These are phyloP conservation scores for Ictalurus punctatus DNA, from an alignment of 2,113 vertebrate genomes.

Conservation along the genomic window DNA sequence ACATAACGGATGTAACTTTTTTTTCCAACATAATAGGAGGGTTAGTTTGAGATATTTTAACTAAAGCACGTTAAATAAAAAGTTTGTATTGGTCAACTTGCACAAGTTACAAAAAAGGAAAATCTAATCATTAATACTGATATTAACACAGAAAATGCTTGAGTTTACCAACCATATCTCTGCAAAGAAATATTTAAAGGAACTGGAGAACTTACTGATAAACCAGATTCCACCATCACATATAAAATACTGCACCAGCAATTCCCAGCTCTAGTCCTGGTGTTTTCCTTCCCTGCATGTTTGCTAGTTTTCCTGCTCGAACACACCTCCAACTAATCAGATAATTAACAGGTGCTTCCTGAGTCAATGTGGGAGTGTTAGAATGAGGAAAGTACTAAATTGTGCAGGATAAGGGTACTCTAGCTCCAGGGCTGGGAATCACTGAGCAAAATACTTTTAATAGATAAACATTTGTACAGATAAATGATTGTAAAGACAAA, in stretches of 20 bases:
- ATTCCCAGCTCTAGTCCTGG: neutral
- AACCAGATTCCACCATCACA: neutral
- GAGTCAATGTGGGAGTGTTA: neutral
- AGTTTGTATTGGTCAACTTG: neutral
- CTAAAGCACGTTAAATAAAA: slow-evolving; percentile 1
- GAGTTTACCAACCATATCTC: neutral
- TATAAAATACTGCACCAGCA: neutral
- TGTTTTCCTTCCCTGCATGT: neutral
- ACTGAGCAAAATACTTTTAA: slow-evolving; percentile 4
- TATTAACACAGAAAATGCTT: slow-evolving; percentile 9
- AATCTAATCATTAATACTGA: slow-evolving; percentile 25
- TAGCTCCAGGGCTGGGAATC: neutral
- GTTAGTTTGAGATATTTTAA: neutral
- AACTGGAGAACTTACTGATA: slow-evolving; percentile 2
- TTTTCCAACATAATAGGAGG: too few relatives aligned
- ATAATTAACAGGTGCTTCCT: neutral
- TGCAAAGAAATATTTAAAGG: slow-evolving; percentile 20
- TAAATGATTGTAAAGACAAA: slow-evolving; percentile 15
- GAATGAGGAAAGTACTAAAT: too few relatives aligned
- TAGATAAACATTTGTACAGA: slow-evolving; percentile 27
- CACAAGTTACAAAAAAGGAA: neutral
- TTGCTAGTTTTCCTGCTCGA: neutral
- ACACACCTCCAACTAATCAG: neutral
- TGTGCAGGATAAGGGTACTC: neutral
- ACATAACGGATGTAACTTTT: too few relatives aligned